Base-by-base conservation (phyloP, 2,797 vertebrate genomes). In the Eidolon dupreanum region DNA sequence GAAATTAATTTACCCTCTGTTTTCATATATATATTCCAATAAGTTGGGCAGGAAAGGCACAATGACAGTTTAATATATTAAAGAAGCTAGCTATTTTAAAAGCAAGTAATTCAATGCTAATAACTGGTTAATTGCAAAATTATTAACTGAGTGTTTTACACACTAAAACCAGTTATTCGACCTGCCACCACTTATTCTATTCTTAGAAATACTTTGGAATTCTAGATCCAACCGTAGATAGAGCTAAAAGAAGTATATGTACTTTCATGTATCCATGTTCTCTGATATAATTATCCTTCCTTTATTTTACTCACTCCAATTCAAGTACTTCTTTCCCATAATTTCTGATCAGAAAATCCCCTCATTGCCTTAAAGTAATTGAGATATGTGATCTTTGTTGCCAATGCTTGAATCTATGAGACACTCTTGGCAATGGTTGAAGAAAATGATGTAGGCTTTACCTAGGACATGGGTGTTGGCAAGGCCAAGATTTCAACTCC, bases 61-160 rank as follows among this genome's bases (percentile, higher is more conserved):
- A 92, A 73, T 46, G 61, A 1, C 8, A 53, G 28, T 43, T n/a
- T 36, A 73, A 31, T 51, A 73, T 79, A n/a, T 46, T 93, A 19
- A 63, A 74, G 51, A 13, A 90, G 51, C 22, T 33, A 71, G 43
- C 20, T 71, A 87, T 43, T 83, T 88, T 49, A 89, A 78, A 71
- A 61, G 28, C 12, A 68, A 77, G 38, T 9, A 61, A 51, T 49
- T 51, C 5, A 63, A 57, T 46, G 8, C 17, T 63, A 91, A 63
- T 16, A 57, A 31, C 7, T 65, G 10, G 6, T 41, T 55, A 83
- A 71, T 66, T 82, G 28, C 4, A 71, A 85, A 55, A 78, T 71
- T 70, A 38, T 65, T 65, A 86, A 71, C 46, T 93, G 63, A 16
- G 7, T 81, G 19, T 82, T 90, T 82, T 53, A 90, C 84, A 94